Percentiles rank a stretch among this genome's conserved stretches.
These are phyloP conservation scores for Idaea aversata DNA, from an alignment of 2,888 invertebrate species.

Conservation along the genomic window DNA sequence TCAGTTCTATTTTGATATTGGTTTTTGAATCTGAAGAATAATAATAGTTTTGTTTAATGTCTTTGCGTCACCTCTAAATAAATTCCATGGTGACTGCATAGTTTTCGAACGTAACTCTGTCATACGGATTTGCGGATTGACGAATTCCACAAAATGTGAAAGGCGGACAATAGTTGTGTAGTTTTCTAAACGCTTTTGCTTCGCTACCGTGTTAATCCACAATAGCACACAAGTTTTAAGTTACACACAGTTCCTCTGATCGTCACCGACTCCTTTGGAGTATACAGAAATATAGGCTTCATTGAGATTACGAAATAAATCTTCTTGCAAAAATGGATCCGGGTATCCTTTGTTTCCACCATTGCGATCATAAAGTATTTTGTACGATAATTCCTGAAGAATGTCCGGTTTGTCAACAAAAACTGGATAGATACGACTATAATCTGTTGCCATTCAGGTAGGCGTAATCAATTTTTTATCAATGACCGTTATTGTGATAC, in stretches of 20 bases:
- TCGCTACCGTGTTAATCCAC: slow-evolving; percentile 43
- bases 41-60: not conserved
- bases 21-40: too few species aligned
- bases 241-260: slow-evolving; percentile 34
- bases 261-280: slow-evolving; percentile 25
- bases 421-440: slow-evolving; percentile 79
- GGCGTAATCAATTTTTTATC: slow-evolving; percentile 22
- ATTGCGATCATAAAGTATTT: slow-evolving; percentile 91
- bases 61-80: not conserved
- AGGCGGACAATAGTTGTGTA: slow-evolving; percentile 50
- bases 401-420: slow-evolving; percentile 88
- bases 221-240: slow-evolving; percentile 34
- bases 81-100: not conserved
- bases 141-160: slow-evolving; percentile 43
- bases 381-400: slow-evolving; percentile 87
- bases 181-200: slow-evolving; percentile 54
- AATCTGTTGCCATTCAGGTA: slow-evolving; percentile 89
- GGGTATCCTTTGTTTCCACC: slow-evolving; percentile 94
- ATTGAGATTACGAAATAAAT: slow-evolving; percentile 48
- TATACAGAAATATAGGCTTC: slow-evolving; percentile 37
- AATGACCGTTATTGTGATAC: slow-evolving; percentile 18
- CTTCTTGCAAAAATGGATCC: slow-evolving; percentile 81
- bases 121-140: slow-evolving; percentile 3
- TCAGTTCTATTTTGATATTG: too few species aligned
- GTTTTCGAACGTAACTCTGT: slow-evolving; percentile 20